A percentile compares a stretch with the other conserved stretches of the same genome.
Evolutionary conservation across 2,113 vertebrate species (phyloP).

Genomic region (Prinia subflava): DNA sequence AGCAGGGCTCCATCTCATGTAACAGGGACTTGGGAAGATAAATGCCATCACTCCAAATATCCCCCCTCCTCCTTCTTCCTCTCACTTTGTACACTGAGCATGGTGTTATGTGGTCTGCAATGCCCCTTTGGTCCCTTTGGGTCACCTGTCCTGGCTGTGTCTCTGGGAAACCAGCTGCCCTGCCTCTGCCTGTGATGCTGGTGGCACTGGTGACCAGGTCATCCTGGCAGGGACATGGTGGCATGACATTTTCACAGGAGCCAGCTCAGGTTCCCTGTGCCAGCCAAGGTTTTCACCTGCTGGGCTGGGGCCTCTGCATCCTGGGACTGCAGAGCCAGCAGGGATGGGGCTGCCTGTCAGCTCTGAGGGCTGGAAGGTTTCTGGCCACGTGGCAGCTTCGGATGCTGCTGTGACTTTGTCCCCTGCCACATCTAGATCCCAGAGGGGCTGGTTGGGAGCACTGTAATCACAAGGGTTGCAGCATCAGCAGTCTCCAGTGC

Average conservation of each 20-base stretch:
- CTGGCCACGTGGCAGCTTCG: neutral
- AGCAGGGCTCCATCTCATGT: neutral
- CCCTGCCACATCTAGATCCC: neutral
- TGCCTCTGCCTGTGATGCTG: neutral
- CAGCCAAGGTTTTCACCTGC: neutral
- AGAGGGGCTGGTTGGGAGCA: neutral
- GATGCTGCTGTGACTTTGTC: neutral
- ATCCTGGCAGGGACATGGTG: neutral
- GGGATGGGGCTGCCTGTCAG: neutral
- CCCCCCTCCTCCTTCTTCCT: neutral
- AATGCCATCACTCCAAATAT: neutral
- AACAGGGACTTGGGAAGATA: neutral
- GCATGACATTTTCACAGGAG: no score
- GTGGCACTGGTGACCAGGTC: neutral
- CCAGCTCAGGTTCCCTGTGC: neutral
- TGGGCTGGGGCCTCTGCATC: neutral
- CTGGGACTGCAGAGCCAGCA: neutral
- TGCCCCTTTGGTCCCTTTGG: neutral
- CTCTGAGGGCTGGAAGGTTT: neutral
- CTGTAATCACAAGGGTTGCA: neutral
- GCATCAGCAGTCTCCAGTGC: neutral
- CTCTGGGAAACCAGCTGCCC: neutral
- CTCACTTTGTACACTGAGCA: no score
- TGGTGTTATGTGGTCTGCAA: neutral
- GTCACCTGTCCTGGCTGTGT: neutral